Evolutionary conservation across 2,113 vertebrate genomes (phyloP).

Genomic region (Cepphus grylle): DNA sequence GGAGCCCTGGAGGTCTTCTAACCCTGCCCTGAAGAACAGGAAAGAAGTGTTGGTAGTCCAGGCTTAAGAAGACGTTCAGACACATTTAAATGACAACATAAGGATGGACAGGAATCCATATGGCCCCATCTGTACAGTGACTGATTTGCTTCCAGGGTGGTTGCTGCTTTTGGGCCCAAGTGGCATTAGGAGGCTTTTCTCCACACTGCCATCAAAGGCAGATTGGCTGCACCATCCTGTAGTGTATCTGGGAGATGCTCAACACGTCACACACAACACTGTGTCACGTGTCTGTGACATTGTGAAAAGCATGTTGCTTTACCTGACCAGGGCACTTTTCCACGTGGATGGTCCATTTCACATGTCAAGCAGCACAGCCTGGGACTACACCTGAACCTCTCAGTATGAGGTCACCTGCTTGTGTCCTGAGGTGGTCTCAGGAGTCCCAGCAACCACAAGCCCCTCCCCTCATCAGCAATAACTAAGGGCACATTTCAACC

Average conservation of each 20-base stretch:
- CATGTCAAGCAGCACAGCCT: neutral
- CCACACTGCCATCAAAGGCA: rapidly evolving
- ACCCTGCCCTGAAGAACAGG: neutral
- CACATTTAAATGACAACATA: neutral
- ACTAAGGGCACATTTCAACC: neutral
- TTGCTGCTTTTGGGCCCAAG: neutral
- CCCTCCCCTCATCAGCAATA: neutral
- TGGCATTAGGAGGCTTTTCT: neutral
- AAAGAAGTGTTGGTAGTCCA: neutral
- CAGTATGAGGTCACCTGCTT: neutral
- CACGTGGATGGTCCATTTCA: neutral
- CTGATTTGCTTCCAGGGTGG: neutral
- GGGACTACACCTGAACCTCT: neutral
- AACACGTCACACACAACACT: neutral
- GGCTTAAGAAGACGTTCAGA: neutral
- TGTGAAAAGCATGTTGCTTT: neutral
- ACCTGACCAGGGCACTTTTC: neutral
- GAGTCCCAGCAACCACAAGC: neutral
- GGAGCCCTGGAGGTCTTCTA: neutral
- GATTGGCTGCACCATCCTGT: neutral
- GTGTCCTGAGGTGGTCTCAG: neutral
- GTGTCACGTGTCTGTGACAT: rapidly evolving
- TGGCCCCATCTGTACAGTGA: neutral
- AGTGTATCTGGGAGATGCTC: neutral
- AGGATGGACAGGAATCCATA: neutral